Base-by-base conservation (phyloP, 2,888 invertebrate genomes). In the Tanytarsus gracilentus region DNA sequence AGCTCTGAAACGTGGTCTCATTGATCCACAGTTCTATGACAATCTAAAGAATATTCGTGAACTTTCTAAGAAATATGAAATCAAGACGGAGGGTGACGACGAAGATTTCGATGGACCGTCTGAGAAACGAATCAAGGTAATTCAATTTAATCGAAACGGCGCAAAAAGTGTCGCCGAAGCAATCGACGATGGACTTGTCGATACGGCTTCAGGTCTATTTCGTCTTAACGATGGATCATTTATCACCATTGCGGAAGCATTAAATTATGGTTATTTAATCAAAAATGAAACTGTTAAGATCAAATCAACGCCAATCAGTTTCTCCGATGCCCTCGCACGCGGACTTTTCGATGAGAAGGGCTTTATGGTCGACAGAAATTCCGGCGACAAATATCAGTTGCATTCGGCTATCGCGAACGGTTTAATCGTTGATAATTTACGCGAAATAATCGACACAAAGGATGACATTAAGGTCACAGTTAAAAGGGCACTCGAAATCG, bases 251-350 rank as follows among this genome's bases (percentile, higher is more conserved):
- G 82, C 87, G 64, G 92, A 95, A 75, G 94, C 95, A 52, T 88
- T 90, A 68, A 83, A 87, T 72, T 78, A 83, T 66, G 94, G 93
- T 63, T 86, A 86, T 75, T 80, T 94, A 65, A 79, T 83, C 63
- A 81, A 84, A 67, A 83, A 83, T 68, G 86, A 86, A 77, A 81
- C 82, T 70, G 85, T 87, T 66, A 85, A 83, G 73, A 82, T 88
- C 64, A 85, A 85, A 75, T 84, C 85, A 66, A 85, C 85, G 69
- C 86, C 88, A 66, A 76, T 93, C 69, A 84, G 89, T 66, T 77
- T 93, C 64, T 82, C 86, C 58, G 95, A 97, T 76, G 91, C 93
- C 55, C 83, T 97, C 64, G 82, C 82, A 65, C 88, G 91, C 74
- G 88, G 88, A 59, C 77, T 96, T 67, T 84, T 96, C 63, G 89